Evolutionary conservation across 2,888 invertebrate species (phyloP).

Genomic region (Drepana falcataria): DNA sequence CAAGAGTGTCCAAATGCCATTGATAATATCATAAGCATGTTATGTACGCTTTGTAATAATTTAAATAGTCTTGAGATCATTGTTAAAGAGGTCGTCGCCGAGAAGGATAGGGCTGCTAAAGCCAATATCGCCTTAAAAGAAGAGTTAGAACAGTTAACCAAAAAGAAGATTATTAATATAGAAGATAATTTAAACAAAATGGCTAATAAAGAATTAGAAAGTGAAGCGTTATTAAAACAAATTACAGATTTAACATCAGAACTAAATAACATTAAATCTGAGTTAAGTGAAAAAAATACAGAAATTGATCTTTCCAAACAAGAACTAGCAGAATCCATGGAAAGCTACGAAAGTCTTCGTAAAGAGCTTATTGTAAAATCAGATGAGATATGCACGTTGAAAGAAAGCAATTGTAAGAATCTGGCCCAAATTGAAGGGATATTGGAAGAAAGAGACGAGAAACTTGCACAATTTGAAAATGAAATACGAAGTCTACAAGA

Average conservation of each 20-base stretch:
- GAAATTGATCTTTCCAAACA: slow-evolving; percentile 13
- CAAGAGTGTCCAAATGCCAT: slow-evolving; percentile 35
- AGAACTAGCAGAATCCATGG: background rate
- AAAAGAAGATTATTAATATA: too few relatives aligned
- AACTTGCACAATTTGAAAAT: slow-evolving; percentile 8
- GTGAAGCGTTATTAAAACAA: slow-evolving; percentile 6
- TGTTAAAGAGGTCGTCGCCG: slow-evolving; percentile 24
- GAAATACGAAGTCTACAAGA: slow-evolving; percentile 20
- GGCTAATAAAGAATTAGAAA: slow-evolving; percentile 9
- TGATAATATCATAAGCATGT: slow-evolving; percentile 34
- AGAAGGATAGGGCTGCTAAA: slow-evolving; percentile 27
- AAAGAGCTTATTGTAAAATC: slow-evolving; percentile 10
- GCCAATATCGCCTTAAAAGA: slow-evolving; percentile 19
- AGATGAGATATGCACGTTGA: slow-evolving; percentile 14
- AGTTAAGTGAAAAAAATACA: slow-evolving; percentile 3
- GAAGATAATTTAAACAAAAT: background rate
- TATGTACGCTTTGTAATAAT: slow-evolving; percentile 30
- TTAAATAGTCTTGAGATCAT: slow-evolving; percentile 36
- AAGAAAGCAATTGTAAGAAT: slow-evolving; percentile 15
- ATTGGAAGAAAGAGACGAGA: slow-evolving; percentile 4
- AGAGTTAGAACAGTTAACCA: slow-evolving; percentile 5
- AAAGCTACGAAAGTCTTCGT: background rate
- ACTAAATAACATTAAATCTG: background rate
- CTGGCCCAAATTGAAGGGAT: slow-evolving; percentile 7
- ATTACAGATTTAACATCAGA: slow-evolving; percentile 4